Evolutionary conservation across 2,113 vertebrate genomes (phyloP).

Genomic region (Cygnus buccinator): DNA sequence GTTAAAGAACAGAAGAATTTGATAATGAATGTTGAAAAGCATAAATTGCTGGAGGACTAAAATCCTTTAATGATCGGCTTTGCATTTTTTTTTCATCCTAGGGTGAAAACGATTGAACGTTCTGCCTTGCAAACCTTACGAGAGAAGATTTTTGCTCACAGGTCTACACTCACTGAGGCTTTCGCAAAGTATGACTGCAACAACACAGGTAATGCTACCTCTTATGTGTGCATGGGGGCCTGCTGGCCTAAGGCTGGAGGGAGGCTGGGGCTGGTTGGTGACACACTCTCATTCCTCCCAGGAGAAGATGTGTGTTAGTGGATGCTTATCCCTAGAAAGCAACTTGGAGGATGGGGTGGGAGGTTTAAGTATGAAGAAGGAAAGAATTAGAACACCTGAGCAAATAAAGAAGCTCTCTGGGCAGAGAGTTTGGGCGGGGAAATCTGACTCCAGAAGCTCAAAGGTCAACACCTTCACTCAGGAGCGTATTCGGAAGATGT

Average conservation of each 20-base stretch:
- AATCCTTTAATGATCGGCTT: neutral
- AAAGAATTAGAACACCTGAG: neutral
- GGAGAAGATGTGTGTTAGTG: neutral
- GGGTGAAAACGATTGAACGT: slow-evolving; percentile 85
- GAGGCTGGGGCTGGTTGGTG: neutral
- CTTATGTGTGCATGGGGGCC: accelerated
- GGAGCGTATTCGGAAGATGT: neutral
- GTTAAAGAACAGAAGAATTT: neutral
- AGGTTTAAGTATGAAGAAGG: neutral
- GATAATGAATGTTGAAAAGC: neutral
- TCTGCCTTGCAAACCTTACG: slow-evolving; percentile 87
- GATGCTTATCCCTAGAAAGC: neutral
- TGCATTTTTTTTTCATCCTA: slow-evolving; percentile 57
- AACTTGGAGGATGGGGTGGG: neutral
- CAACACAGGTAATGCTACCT: slow-evolving; percentile 78
- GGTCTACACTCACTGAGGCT: slow-evolving; percentile 82
- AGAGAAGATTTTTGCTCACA: slow-evolving; percentile 89
- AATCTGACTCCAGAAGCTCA: neutral
- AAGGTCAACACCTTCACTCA: neutral
- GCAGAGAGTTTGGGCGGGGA: neutral
- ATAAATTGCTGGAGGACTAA: neutral
- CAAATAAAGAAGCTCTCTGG: neutral
- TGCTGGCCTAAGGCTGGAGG: neutral
- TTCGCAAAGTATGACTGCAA: slow-evolving; percentile 83
- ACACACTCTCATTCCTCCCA: neutral